These are phyloP conservation scores for Gymnothorax javanicus DNA, from an alignment of 2,797 vertebrate genomes.

Conservation along the genomic window DNA sequence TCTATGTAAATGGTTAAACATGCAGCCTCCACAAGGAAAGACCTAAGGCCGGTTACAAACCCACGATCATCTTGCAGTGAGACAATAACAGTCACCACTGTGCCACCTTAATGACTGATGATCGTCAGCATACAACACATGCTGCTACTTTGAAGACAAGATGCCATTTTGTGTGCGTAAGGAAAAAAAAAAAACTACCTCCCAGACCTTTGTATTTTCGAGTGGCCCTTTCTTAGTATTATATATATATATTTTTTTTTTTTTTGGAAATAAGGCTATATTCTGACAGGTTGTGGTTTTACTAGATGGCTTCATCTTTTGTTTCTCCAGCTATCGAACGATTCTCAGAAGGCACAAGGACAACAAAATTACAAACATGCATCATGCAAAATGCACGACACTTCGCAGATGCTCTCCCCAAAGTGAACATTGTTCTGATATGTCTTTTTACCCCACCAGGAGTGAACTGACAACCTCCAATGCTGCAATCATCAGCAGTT, in stretches of 20 bases:
- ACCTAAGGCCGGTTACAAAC: too few species aligned
- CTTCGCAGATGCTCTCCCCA: background rate
- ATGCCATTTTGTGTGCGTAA: constrained; percentile 46
- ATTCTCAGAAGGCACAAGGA: constrained; percentile 13
- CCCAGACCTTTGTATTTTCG: background rate
- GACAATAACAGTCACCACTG: too few species aligned
- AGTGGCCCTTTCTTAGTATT: constrained; percentile 16
- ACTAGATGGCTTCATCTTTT: constrained; percentile 33
- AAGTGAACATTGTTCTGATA: background rate
- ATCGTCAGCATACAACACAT: constrained; percentile 77
- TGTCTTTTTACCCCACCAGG: background rate
- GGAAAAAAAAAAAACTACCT: background rate
- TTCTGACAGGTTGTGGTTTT: constrained; percentile 22
- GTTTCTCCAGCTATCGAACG: constrained; percentile 28
- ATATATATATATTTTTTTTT: background rate
- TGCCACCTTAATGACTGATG: too few species aligned
- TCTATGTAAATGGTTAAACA: too few species aligned
- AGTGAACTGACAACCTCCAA: background rate
- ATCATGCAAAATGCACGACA: constrained; percentile 24
- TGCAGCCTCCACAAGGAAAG: too few species aligned
- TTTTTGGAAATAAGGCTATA: constrained; percentile 22
- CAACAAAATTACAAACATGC: constrained; percentile 22
- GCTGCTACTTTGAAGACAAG: constrained; percentile 77
- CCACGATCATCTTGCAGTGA: too few species aligned
- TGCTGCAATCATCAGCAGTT: background rate